Percentiles rank a stretch among this genome's conserved stretches.
Conservation (phyloP, 2,888 invertebrate species). For the Myathropa florea region DNA sequence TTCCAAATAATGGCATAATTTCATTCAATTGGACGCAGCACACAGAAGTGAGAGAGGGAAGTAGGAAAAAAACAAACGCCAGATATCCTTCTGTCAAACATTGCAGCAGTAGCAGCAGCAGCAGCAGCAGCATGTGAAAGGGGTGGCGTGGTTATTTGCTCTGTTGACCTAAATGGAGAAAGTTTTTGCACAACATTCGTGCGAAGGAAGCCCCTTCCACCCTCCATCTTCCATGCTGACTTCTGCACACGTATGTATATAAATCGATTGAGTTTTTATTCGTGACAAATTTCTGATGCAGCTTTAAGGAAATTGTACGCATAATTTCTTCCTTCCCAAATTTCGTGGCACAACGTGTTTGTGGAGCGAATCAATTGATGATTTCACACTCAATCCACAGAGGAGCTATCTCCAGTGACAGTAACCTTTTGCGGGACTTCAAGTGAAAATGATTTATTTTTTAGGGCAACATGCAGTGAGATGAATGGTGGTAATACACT, state of each 20-base stretch:
- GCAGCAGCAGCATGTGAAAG: constrained; percentile 34
- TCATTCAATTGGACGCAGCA: not conserved
- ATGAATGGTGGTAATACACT: constrained; percentile 23
- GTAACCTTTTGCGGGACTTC: constrained; percentile 34
- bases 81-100: constrained; percentile 31
- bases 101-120: constrained; percentile 20
- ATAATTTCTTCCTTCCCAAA: not conserved
- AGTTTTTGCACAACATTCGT: constrained; percentile 54
- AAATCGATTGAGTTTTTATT: constrained; percentile 57
- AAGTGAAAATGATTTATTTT: constrained; percentile 31
- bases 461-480: constrained; percentile 29
- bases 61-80: constrained; percentile 10
- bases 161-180: constrained; percentile 63
- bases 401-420: constrained; percentile 32
- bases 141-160: constrained; percentile 32
- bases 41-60: constrained; percentile 20
- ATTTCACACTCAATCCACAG: not conserved
- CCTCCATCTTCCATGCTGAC: not conserved
- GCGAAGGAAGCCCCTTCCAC: constrained; percentile 39
- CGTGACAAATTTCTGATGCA: constrained; percentile 25
- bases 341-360: constrained; percentile 14
- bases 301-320: constrained; percentile 20
- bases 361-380: not conserved
- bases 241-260: constrained; percentile 4
- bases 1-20: not conserved